Conservation (phyloP, 2,113 vertebrate genomes). For the Ellobius talpinus region DNA sequence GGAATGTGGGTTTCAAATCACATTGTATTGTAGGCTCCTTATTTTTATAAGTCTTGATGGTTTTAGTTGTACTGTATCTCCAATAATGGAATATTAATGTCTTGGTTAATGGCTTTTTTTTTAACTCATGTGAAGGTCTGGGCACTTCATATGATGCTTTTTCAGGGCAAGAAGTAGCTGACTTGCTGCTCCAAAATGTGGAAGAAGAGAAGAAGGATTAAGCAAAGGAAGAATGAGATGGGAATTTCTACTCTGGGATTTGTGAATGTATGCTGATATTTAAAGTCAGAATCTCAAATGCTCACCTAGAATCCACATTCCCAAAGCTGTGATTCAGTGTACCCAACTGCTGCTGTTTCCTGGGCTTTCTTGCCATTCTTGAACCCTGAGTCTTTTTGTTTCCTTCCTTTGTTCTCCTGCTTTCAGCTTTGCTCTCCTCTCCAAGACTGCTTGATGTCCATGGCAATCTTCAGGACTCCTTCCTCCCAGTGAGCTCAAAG, state of each 20-base stretch:
- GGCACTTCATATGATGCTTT: background rate
- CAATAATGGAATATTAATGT: background rate
- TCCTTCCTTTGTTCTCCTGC: background rate
- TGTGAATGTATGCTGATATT: background rate
- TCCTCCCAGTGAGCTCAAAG: background rate
- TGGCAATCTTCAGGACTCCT: background rate
- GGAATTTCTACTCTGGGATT: background rate
- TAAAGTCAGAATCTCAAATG: background rate
- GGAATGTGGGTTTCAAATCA: background rate
- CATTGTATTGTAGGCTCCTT: background rate
- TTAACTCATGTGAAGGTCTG: background rate
- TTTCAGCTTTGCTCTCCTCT: background rate
- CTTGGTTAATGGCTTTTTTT: slow-evolving; percentile 23
- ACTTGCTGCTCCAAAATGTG: background rate
- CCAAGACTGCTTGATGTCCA: background rate
- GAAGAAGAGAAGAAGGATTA: background rate
- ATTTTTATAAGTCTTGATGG: background rate
- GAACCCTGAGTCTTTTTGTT: background rate
- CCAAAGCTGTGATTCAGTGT: background rate
- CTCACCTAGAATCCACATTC: background rate
- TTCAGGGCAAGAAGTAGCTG: background rate
- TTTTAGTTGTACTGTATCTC: background rate
- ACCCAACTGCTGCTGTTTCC: background rate
- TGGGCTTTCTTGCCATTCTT: background rate
- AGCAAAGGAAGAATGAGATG: background rate